These are phyloP conservation scores for Threskiornis aethiopicus DNA, from an alignment of 2,797 vertebrate species.

Conservation along the genomic window DNA sequence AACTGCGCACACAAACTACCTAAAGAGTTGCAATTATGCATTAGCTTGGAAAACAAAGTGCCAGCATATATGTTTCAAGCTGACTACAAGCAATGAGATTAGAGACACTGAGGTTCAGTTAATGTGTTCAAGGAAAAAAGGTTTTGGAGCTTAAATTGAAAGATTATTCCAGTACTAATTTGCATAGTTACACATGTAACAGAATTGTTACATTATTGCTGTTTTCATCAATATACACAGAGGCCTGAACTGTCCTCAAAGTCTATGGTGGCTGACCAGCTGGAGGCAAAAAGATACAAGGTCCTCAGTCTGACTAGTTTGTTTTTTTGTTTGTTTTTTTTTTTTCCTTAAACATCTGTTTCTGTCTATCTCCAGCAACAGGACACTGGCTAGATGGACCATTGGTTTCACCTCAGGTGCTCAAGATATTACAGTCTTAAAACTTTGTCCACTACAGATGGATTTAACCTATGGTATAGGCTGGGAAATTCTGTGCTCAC, in stretches of 20 bases:
- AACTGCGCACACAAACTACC: not conserved
- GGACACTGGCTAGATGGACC: not conserved
- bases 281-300: not conserved
- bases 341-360: not conserved
- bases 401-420: not conserved
- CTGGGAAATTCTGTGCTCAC: not conserved
- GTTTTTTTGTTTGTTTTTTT: too few species aligned
- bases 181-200: not conserved
- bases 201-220: not conserved
- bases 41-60: not conserved
- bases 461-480: not conserved
- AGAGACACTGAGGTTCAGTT: not conserved
- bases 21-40: not conserved
- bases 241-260: not conserved
- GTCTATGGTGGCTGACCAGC: rapidly evolving
- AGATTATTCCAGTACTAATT: not conserved
- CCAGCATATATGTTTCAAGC: not conserved
- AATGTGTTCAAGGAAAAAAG: not conserved
- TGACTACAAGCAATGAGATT: not conserved
- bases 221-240: not conserved
- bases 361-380: not conserved
- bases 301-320: not conserved
- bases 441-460: not conserved
- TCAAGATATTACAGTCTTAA: not conserved
- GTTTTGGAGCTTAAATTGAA: not conserved